A percentile compares a stretch with the other conserved stretches of the same genome.
Evolutionary conservation across 2,113 vertebrate species (phyloP).

Genomic region (Dipodomys stephensi): DNA sequence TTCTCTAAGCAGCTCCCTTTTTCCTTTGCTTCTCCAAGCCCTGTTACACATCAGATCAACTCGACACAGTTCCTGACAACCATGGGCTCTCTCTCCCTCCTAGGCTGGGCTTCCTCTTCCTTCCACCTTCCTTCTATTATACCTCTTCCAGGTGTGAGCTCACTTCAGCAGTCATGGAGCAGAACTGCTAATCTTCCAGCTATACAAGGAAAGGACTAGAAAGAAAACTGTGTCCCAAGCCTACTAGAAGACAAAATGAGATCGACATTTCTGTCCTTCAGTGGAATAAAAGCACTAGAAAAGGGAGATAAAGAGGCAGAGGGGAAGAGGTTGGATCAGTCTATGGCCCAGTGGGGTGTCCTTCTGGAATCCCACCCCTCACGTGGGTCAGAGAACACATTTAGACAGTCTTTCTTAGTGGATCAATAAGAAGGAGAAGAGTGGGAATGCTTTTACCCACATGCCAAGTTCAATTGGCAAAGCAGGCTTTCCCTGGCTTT

Average conservation of each 20-base stretch:
- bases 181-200: not conserved
- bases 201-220: not conserved
- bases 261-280: not conserved
- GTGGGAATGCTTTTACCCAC: not conserved
- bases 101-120: no score
- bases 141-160: not conserved
- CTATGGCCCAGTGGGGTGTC: not conserved
- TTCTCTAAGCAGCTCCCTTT: not conserved
- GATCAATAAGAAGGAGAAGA: not conserved
- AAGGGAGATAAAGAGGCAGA: not conserved
- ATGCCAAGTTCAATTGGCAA: not conserved
- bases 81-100: not conserved
- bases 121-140: not conserved
- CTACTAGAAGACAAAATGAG: not conserved
- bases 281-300: not conserved
- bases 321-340: not conserved
- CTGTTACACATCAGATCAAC: not conserved
- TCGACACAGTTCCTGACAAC: not conserved
- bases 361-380: not conserved
- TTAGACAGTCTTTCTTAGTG: not conserved
- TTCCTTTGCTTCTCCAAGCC: not conserved
- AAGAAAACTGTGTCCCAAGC: not conserved
- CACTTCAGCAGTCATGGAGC: not conserved
- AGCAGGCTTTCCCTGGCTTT: not conserved
- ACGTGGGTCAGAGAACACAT: not conserved